Evolutionary conservation across 2,113 vertebrate species (phyloP).

Genomic region (Pangasianodon gigas): DNA sequence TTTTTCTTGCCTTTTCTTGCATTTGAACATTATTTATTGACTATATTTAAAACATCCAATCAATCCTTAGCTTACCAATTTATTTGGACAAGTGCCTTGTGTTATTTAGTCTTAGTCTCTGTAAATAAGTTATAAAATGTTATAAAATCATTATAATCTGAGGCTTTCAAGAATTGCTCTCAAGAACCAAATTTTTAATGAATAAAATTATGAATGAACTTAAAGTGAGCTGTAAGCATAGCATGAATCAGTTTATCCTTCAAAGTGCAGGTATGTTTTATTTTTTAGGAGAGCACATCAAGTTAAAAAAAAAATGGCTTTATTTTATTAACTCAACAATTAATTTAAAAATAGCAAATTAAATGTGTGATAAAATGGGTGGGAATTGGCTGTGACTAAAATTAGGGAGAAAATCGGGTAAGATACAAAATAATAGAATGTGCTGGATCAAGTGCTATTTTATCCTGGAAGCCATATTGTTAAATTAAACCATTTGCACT

Average conservation of each 20-base stretch:
- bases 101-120: background rate
- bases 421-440: background rate
- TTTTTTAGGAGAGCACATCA: background rate
- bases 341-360: background rate
- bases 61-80: no score
- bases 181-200: no score
- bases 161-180: no score
- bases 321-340: no score
- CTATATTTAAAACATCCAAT: no score
- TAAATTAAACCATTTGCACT: background rate
- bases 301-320: no score
- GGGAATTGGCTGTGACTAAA: background rate
- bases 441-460: background rate
- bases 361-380: background rate
- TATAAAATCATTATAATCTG: no score
- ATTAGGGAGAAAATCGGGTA: background rate
- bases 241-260: background rate
- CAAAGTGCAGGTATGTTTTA: background rate
- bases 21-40: no score
- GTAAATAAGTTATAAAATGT: no score
- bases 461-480: background rate
- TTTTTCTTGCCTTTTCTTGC: no score
- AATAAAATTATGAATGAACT: background rate
- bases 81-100: no score
- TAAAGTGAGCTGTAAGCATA: background rate